A percentile compares a stretch with the other conserved stretches of the same genome.
These are phyloP conservation scores for Plectus sambesii DNA, from an alignment of 1,140 invertebrate species.

Conservation along the genomic window DNA sequence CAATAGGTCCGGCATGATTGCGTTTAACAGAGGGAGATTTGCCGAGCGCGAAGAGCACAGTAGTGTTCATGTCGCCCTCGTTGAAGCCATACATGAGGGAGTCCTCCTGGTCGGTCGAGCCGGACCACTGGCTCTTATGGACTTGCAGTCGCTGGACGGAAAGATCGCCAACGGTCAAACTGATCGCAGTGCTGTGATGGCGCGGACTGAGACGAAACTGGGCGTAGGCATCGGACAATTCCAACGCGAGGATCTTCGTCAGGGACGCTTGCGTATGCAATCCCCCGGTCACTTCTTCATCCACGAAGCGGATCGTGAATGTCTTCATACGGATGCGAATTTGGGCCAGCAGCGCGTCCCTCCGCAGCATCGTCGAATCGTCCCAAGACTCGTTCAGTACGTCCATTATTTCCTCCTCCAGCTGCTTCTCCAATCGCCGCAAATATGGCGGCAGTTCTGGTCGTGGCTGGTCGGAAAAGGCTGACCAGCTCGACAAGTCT, in stretches of 20 bases:
- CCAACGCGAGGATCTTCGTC: constrained; percentile 26
- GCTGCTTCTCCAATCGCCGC: constrained; percentile 25
- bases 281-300: constrained; percentile 19
- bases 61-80: constrained; percentile 12
- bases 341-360: constrained; percentile 78
- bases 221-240: constrained; percentile 28
- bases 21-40: too few species aligned
- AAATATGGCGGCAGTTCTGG: constrained; percentile 26
- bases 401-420: constrained; percentile 55
- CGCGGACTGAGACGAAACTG: constrained; percentile 30
- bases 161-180: constrained; percentile 57
- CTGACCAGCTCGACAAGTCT: too few species aligned
- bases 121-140: neutral
- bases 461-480: neutral
- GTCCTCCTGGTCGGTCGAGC: constrained; percentile 11
- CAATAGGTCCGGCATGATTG: too few species aligned
- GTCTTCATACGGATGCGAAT: constrained; percentile 75
- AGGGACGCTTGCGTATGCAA: neutral
- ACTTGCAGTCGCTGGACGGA: constrained; percentile 58
- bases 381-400: constrained; percentile 66
- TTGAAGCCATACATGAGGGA: constrained; percentile 18
- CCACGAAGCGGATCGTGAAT: constrained; percentile 57
- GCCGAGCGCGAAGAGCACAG: too few species aligned
- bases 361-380: constrained; percentile 70
- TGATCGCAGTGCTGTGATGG: constrained; percentile 34